Evolutionary conservation across 1,140 invertebrate genomes (phyloP).

Genomic region (Pachyrhynchus sulphureomaculatus): DNA sequence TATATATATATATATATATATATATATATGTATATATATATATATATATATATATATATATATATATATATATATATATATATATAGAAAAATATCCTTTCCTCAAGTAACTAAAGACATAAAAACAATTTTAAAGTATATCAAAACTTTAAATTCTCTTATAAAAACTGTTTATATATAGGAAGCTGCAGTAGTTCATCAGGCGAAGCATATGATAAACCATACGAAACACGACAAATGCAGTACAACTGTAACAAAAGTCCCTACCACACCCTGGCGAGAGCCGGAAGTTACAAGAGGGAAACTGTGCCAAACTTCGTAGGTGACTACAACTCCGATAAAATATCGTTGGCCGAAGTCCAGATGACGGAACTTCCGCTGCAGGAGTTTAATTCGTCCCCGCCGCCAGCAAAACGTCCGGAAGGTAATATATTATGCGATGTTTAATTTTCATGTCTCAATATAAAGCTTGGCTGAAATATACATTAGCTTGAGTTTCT

Average conservation of each 20-base stretch:
- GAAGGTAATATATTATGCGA: conserved; percentile 41
- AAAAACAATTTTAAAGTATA: too few relatives aligned
- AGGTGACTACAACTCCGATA: conserved; percentile 66
- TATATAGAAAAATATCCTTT: too few relatives aligned
- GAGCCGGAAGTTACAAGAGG: conserved; percentile 44
- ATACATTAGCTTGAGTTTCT: too few relatives aligned
- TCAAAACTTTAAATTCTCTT: too few relatives aligned
- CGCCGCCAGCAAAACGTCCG: conserved; percentile 58
- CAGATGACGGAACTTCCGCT: conserved; percentile 67
- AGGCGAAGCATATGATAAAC: conserved; percentile 60
- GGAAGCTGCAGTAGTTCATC: conserved; percentile 63
- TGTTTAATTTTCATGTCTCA: neutral
- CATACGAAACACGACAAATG: conserved; percentile 59
- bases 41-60: too few relatives aligned
- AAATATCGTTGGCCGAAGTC: conserved; percentile 61
- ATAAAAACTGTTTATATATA: conserved; percentile 35
- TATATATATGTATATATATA: too few relatives aligned
- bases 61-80: too few relatives aligned
- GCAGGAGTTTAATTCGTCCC: conserved; percentile 66
- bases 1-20: too few relatives aligned
- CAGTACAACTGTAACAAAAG: conserved; percentile 54
- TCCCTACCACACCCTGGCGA: conserved; percentile 35
- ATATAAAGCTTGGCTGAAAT: too few relatives aligned
- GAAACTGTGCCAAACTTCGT: conserved; percentile 57
- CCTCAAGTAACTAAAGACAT: too few relatives aligned